Evolutionary conservation across 30 jellyfish, hydroid and myxozoan species (phyloP), one percentile per base, ranked within the genome.

Genomic region (Chrysaora quinquecirrha): DNA sequence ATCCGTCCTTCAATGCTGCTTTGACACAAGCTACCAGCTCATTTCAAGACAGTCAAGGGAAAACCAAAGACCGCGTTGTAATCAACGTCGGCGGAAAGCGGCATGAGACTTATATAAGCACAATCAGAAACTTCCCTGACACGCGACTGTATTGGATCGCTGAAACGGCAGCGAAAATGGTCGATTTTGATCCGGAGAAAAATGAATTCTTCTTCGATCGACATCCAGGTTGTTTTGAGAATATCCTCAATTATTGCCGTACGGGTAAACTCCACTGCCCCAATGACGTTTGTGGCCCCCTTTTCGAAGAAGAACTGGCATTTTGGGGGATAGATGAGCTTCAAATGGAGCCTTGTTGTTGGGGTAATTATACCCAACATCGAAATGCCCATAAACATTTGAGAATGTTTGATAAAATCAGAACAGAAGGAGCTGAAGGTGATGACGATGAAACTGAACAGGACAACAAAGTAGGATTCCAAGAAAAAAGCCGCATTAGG

Each of bases 281-380:
- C 46, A 94, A 94, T 71, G 99, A 94, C 80, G 99, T 94, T 19
- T 94, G 99, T 54, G 99, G 99, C 0, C 99, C 99, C 19, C 54
- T 94, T 21, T 94, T 94, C 54, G 99, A 94, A 34, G 87, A 94
- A 88, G 99, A 94, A 74, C 82, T 94, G 43, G 97, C 96, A 12
- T 94, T 94, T 71, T 94, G 99, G 99, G 99, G 99, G 22, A 85
- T 94, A 2, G 99, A 94, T 48, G 99, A 94, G 85, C 81, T 83
- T 64, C 96, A 87, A 89, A 94, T 94, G 99, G 99, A 94, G 86
- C 99, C 99, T 0, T 94, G 99, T 54, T 94, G 99, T 78, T 94
- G 99, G 99, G 97, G 97, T 3, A 86, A 94, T 19, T 94, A 94
- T 84, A 94, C 96, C 2, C 97, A 94, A 30, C 99, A 94, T 74